Percentiles rank a stretch among this genome's conserved stretches.
These are phyloP conservation scores for Catostomus latipinnis DNA, from an alignment of 2,797 vertebrate species.

Conservation along the genomic window DNA sequence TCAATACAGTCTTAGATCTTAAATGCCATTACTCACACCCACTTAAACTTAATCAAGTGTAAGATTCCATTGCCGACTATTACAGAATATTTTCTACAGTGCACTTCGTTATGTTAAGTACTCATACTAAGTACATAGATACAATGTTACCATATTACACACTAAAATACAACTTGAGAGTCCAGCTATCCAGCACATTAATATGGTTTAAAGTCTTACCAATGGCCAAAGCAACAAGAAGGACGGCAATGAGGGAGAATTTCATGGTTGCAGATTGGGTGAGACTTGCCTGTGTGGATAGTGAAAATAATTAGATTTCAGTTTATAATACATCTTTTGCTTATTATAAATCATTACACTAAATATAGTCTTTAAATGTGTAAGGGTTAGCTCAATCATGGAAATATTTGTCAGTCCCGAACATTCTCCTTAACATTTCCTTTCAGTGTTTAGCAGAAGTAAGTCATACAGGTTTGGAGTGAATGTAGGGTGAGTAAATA, in stretches of 20 bases:
- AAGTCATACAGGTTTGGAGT: no score
- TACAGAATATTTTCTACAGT: background rate
- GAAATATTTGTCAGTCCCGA: no score
- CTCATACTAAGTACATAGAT: background rate
- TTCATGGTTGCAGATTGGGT: conserved; percentile 69
- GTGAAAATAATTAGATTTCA: background rate
- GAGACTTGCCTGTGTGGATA: conserved; percentile 48
- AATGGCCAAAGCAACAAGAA: conserved; percentile 68
- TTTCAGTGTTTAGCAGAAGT: no score
- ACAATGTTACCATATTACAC: background rate
- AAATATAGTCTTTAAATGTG: background rate
- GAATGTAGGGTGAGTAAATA: no score
- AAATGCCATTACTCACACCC: conserved; percentile 3
- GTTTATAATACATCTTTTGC: background rate
- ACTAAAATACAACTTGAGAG: background rate
- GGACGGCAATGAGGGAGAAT: conserved; percentile 61
- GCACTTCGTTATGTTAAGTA: conserved; percentile 22
- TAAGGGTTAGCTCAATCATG: no score
- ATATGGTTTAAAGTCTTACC: conserved; percentile 58
- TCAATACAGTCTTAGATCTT: conserved; percentile 17
- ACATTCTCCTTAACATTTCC: no score
- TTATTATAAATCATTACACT: background rate
- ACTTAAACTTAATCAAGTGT: conserved; percentile 22
- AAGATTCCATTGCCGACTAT: background rate
- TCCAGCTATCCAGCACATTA: background rate